Evolutionary conservation across 2,797 vertebrate species (phyloP).

Genomic region (Heterohyrax brucei): DNA sequence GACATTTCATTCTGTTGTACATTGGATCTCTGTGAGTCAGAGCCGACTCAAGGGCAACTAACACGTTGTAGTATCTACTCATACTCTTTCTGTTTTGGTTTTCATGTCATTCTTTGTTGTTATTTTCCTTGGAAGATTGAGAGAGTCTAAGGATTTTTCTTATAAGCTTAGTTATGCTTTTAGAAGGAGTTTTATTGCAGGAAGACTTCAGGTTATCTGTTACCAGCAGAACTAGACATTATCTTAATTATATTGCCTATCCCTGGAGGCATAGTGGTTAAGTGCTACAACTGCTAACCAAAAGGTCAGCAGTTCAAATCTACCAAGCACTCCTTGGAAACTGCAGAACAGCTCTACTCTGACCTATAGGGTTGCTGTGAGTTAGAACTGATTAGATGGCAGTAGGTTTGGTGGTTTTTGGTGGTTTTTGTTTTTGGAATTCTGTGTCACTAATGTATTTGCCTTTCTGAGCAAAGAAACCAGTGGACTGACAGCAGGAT

Average conservation of each 20-base stretch:
- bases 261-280: no score
- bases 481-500: neutral
- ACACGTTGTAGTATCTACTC: neutral
- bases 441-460: neutral
- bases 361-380: no score
- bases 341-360: no score
- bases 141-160: neutral
- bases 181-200: neutral
- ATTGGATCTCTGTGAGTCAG: neutral
- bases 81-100: neutral
- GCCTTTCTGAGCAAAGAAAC: neutral
- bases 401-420: no score
- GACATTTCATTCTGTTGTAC: neutral
- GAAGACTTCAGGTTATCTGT: neutral
- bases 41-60: neutral
- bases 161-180: neutral
- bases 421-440: no score
- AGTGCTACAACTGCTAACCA: no score
- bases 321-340: no score
- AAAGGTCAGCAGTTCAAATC: no score
- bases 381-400: no score
- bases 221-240: neutral
- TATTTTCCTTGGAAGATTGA: neutral
- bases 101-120: neutral
- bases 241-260: conserved; percentile 14